These are phyloP conservation scores for Lethenteron reissneri DNA, from an alignment of 2,113 vertebrate genomes.

Conservation along the genomic window DNA sequence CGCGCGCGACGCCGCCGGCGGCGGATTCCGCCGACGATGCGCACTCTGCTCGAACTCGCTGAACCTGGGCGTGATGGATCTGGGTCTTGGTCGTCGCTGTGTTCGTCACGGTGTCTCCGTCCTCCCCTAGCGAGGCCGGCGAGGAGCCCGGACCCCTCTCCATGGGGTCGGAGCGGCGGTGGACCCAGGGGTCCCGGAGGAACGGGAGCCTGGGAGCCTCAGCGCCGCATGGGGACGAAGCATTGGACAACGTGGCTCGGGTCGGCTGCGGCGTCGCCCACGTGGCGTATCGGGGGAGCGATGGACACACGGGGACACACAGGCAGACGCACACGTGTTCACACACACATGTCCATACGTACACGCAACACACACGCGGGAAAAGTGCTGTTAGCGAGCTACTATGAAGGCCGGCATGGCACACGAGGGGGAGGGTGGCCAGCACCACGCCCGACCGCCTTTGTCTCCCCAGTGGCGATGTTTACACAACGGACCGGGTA, in stretches of 20 bases:
- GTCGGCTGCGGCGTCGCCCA: slow-evolving; percentile 2
- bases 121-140: slow-evolving; percentile 43
- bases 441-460: too few species aligned
- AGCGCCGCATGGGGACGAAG: too few species aligned
- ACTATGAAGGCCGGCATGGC: too few species aligned
- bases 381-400: too few species aligned
- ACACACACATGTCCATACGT: too few species aligned
- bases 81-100: slow-evolving; percentile 19
- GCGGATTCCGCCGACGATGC: slow-evolving; percentile 19
- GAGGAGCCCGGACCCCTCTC: slow-evolving; percentile 57
- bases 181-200: too few species aligned
- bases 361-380: too few species aligned
- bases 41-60: slow-evolving; percentile 10
- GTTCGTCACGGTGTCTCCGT: slow-evolving; percentile 48
- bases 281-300: too few species aligned
- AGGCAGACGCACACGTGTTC: background rate
- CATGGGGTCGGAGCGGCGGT: slow-evolving; percentile 24
- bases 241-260: background rate
- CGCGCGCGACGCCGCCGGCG: background rate
- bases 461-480: too few species aligned
- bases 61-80: slow-evolving; percentile 13
- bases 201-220: too few species aligned
- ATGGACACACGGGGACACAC: slow-evolving; percentile 1
- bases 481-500: too few species aligned
- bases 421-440: too few species aligned